phyloP scores from a whole-genome alignment of 2,113 vertebrate species.

The Nesospiza acunhae region DNA sequence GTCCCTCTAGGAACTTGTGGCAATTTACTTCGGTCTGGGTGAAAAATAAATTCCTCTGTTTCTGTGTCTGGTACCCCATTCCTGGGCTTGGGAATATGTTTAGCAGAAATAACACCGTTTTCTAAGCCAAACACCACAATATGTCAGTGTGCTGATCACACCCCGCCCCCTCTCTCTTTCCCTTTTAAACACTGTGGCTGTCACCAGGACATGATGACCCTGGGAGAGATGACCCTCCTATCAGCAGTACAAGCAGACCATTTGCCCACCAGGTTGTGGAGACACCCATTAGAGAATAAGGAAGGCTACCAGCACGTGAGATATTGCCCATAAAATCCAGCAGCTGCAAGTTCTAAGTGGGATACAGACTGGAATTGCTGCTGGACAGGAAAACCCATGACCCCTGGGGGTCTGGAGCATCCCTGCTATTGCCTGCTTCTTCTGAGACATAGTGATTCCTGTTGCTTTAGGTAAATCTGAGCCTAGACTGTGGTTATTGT shows the following conservation, averaged over 20 bases:
- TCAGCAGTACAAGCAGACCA: neutral
- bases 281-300: neutral
- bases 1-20: neutral
- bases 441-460: neutral
- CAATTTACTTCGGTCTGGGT: neutral
- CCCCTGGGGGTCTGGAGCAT: neutral
- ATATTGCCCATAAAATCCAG: neutral
- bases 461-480: neutral
- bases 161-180: neutral
- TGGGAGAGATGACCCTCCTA: accelerated
- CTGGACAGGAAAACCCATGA: accelerated
- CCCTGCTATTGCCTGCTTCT: neutral
- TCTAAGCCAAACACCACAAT: neutral
- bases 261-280: neutral
- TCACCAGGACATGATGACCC: neutral
- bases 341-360: neutral
- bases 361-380: neutral
- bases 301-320: accelerated
- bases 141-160: accelerated
- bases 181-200: neutral
- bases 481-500: neutral
- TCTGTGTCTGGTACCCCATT: neutral
- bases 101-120: neutral
- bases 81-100: neutral
- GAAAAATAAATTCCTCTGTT: neutral